Percentiles rank a stretch among this genome's conserved stretches.
These are phyloP conservation scores for Eilema depressum DNA, from an alignment of 2,888 invertebrate genomes.

Conservation along the genomic window DNA sequence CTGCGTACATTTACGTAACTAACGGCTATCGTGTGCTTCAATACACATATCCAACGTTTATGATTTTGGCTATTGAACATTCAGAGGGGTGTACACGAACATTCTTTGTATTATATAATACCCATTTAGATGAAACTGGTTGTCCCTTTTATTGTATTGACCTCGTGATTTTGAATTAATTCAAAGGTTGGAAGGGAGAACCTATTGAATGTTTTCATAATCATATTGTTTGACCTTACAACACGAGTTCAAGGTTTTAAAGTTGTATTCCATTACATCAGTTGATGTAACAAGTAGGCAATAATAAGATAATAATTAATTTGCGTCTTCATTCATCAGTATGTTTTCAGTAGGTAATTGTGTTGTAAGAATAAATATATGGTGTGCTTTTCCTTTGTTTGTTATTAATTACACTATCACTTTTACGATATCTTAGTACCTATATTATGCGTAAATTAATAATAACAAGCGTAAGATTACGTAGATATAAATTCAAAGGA, in stretches of 20 bases:
- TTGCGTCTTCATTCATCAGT: slow-evolving; percentile 27
- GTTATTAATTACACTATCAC: neutral
- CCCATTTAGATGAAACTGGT: slow-evolving; percentile 65
- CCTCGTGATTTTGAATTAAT: slow-evolving; percentile 74
- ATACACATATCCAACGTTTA: slow-evolving; percentile 32
- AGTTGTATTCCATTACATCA: slow-evolving; percentile 55
- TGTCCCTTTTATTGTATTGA: slow-evolving; percentile 67
- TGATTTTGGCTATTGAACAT: slow-evolving; percentile 26
- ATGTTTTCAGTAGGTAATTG: neutral
- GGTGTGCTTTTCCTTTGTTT: slow-evolving; percentile 1
- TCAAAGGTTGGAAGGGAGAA: slow-evolving; percentile 74
- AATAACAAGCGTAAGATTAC: neutral
- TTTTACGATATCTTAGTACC: neutral
- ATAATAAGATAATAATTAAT: slow-evolving; percentile 28
- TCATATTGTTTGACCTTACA: slow-evolving; percentile 68
- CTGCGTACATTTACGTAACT: slow-evolving; percentile 39
- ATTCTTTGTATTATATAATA: slow-evolving; percentile 66
- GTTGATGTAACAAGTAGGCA: slow-evolving; percentile 13
- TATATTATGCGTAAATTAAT: slow-evolving; percentile 9
- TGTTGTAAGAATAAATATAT: neutral
- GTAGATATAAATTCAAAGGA: neutral
- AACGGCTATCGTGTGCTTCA: slow-evolving; percentile 24
- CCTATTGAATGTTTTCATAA: slow-evolving; percentile 71
- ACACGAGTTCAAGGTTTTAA: slow-evolving; percentile 82
- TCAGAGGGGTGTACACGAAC: slow-evolving; percentile 38